A percentile compares a stretch with the other conserved stretches of the same genome.
These are phyloP conservation scores for Xanthia icteritia DNA, from an alignment of 2,888 invertebrate species.

Conservation along the genomic window DNA sequence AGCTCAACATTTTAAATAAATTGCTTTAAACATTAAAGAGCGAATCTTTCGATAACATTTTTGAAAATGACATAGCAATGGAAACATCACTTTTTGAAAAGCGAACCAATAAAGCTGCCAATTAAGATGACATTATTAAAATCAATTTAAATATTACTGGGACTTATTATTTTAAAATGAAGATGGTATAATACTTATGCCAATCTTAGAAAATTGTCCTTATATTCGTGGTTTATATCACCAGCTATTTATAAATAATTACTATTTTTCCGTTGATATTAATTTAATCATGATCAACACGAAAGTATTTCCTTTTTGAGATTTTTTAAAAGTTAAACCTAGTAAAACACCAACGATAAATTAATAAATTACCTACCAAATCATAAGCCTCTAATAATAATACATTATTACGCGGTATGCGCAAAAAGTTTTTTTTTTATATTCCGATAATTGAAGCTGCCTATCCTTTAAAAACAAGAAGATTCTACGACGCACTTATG, in stretches of 20 bases:
- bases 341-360: background rate
- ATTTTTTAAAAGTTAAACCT: conserved; percentile 33
- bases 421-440: conserved; percentile 11
- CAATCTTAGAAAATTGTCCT: background rate
- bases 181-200: background rate
- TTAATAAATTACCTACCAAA: conserved; percentile 35
- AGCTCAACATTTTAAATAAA: background rate
- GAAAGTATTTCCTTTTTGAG: conserved; percentile 19
- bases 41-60: background rate
- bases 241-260: conserved; percentile 1
- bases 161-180: background rate
- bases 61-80: background rate
- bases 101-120: too few relatives aligned
- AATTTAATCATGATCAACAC: conserved; percentile 18
- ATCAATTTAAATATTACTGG: background rate
- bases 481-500: conserved; percentile 4
- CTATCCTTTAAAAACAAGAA: conserved; percentile 12
- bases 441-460: background rate
- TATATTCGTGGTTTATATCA: background rate
- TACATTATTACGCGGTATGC: background rate
- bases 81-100: background rate
- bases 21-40: background rate
- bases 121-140: background rate
- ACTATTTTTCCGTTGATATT: conserved; percentile 1
- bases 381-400: conserved; percentile 15